phyloP scores from a whole-genome alignment of 1,140 invertebrate species.

The Anthonomus grandis region DNA sequence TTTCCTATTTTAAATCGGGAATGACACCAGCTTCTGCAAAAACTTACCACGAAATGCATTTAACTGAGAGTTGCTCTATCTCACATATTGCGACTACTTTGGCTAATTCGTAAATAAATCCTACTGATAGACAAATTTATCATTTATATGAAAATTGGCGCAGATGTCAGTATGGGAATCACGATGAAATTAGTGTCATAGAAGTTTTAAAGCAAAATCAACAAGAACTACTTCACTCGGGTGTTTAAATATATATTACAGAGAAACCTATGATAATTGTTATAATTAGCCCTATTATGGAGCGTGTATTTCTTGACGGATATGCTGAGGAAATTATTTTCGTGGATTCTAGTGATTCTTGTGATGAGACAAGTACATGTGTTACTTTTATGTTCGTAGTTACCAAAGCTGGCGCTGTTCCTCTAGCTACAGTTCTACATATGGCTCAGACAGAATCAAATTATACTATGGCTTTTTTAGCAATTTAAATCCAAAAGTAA shows the following conservation, averaged over 20 bases:
- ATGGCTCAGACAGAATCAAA: slow-evolving; percentile 17
- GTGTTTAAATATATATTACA: neutral
- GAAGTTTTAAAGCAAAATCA: slow-evolving; percentile 2
- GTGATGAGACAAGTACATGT: slow-evolving; percentile 4
- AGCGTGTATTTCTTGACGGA: neutral
- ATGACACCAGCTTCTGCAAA: no score
- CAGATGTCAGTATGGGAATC: neutral
- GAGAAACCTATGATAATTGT: slow-evolving; percentile 13
- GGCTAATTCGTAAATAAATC: slow-evolving; percentile 14
- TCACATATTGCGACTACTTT: neutral
- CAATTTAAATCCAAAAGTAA: slow-evolving; percentile 1
- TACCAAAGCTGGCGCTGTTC: slow-evolving; percentile 13
- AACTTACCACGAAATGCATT: slow-evolving; percentile 8
- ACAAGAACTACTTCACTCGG: neutral
- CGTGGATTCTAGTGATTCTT: slow-evolving; percentile 6
- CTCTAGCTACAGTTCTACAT: slow-evolving; percentile 15
- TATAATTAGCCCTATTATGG: slow-evolving; percentile 17
- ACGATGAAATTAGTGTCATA: slow-evolving; percentile 2
- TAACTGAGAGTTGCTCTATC: neutral
- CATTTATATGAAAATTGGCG: slow-evolving; percentile 11
- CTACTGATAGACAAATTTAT: slow-evolving; percentile 10
- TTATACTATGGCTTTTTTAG: slow-evolving; percentile 2
- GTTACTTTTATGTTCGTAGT: slow-evolving; percentile 14
- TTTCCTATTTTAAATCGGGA: slow-evolving; percentile 10
- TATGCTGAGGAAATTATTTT: slow-evolving; percentile 13